These are phyloP conservation scores for Myathropa florea DNA, from an alignment of 2,888 invertebrate genomes.

Conservation along the genomic window DNA sequence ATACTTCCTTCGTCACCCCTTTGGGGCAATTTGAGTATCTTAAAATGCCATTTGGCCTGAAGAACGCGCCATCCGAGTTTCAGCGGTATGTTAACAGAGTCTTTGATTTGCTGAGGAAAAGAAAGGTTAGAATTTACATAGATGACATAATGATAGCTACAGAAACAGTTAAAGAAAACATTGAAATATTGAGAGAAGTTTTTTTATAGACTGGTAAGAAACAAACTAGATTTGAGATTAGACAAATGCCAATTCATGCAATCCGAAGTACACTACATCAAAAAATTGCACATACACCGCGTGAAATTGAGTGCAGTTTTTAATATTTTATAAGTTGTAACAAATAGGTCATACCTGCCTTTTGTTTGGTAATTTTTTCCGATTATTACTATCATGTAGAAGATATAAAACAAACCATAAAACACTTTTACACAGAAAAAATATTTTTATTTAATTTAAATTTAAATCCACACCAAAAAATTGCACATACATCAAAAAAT, in stretches of 20 bases:
- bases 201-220: neutral
- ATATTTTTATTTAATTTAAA: too few relatives aligned
- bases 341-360: too few relatives aligned
- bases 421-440: too few relatives aligned
- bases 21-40: neutral
- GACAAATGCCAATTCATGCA: constrained; percentile 2
- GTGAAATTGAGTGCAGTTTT: too few relatives aligned
- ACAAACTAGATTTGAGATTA: neutral
- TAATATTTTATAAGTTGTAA: too few relatives aligned
- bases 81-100: neutral
- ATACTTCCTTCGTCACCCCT: neutral
- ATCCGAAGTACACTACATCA: neutral
- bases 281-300: too few relatives aligned
- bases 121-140: neutral
- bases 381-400: too few relatives aligned
- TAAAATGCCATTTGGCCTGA: neutral
- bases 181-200: neutral
- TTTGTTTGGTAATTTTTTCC: too few relatives aligned
- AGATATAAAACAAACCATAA: too few relatives aligned
- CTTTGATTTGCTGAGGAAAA: neutral
- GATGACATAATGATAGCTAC: constrained; percentile 12
- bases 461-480: too few relatives aligned
- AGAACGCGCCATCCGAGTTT: neutral
- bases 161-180: neutral
- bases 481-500: too few relatives aligned